A percentile compares a stretch with the other conserved stretches of the same genome.
phyloP scores from a whole-genome alignment of 2,113 vertebrate genomes.

The Atherinomorus stipes region DNA sequence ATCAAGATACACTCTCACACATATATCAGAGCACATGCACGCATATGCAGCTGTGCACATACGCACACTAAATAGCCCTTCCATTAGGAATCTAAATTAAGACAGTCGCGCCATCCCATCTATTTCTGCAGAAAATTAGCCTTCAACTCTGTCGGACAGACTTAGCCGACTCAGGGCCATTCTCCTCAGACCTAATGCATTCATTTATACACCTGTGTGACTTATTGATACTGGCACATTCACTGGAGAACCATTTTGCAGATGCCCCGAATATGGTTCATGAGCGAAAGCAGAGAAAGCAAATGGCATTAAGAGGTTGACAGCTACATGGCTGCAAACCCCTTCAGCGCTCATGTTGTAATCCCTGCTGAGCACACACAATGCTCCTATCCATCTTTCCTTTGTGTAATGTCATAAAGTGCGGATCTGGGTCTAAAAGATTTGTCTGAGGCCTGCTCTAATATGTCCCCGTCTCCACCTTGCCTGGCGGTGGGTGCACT shows the following conservation, averaged over 20 bases:
- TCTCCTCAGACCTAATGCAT: constrained; percentile 39
- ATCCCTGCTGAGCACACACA: constrained; percentile 46
- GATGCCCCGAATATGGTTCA: constrained; percentile 48
- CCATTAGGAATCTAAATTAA: constrained; percentile 55
- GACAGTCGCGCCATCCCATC: constrained; percentile 48
- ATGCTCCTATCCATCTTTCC: constrained; percentile 53
- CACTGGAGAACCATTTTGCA: constrained; percentile 39
- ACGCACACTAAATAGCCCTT: constrained; percentile 26
- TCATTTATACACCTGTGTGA: constrained; percentile 53
- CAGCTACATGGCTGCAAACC: constrained; percentile 40
- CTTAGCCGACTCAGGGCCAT: constrained; percentile 29
- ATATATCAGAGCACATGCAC: neutral
- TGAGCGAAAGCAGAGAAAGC: constrained; percentile 47
- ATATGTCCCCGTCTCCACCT: constrained; percentile 53
- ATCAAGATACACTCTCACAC: constrained; percentile 54
- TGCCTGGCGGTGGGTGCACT: constrained; percentile 29
- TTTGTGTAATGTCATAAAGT: constrained; percentile 46
- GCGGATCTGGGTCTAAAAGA: constrained; percentile 46
- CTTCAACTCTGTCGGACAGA: constrained; percentile 13
- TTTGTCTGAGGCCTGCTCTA: constrained; percentile 55
- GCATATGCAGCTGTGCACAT: neutral
- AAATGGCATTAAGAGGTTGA: constrained; percentile 48
- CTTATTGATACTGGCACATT: constrained; percentile 65
- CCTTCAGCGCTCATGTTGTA: constrained; percentile 28
- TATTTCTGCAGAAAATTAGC: constrained; percentile 61